phyloP scores from a whole-genome alignment of 2,797 vertebrate genomes.

The Sphenodon punctatus region DNA sequence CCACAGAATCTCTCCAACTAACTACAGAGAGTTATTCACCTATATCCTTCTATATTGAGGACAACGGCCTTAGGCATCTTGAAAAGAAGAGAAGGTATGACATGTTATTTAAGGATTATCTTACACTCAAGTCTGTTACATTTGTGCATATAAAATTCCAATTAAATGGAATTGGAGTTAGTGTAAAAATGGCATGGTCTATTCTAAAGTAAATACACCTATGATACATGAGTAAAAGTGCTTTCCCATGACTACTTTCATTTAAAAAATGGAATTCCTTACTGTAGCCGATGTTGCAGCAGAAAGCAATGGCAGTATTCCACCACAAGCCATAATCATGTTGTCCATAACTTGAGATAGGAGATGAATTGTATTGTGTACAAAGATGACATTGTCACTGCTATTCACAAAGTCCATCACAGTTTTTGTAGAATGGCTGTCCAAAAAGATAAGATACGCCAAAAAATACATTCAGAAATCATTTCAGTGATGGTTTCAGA shows the following conservation, averaged over 20 bases:
- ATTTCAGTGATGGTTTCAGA: background rate
- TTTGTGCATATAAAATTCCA: too few relatives aligned
- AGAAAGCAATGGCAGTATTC: slow-evolving; percentile 95
- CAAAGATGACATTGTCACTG: slow-evolving; percentile 96
- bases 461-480: background rate
- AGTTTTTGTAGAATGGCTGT: slow-evolving; percentile 96
- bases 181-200: too few relatives aligned
- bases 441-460: slow-evolving; percentile 13
- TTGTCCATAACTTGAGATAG: slow-evolving; percentile 98
- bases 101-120: too few relatives aligned
- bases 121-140: too few relatives aligned
- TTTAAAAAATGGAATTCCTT: slow-evolving; percentile 60
- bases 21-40: too few relatives aligned
- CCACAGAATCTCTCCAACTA: too few relatives aligned
- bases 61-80: too few relatives aligned
- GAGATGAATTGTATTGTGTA: slow-evolving; percentile 97
- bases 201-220: background rate
- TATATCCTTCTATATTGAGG: too few relatives aligned
- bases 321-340: slow-evolving; percentile 97
- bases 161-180: too few relatives aligned
- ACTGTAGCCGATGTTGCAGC: slow-evolving; percentile 92
- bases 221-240: background rate
- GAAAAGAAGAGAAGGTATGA: too few relatives aligned
- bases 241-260: background rate
- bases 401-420: slow-evolving; percentile 98